Evolutionary conservation across 2,888 invertebrate genomes (phyloP), one percentile per base, ranked within the genome.

Genomic region (Anodontia alba): DNA sequence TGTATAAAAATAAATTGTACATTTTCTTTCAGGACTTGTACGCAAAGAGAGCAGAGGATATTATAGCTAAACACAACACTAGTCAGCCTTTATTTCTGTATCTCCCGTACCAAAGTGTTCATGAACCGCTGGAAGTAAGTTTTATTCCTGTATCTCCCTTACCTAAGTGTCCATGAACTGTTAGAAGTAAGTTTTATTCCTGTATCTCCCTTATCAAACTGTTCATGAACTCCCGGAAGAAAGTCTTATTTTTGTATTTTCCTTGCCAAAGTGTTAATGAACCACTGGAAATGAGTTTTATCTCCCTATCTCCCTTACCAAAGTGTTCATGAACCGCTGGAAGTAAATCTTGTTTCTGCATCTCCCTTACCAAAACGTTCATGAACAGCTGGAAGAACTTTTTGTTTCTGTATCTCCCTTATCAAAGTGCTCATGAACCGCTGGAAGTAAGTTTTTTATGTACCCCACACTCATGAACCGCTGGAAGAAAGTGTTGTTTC

Each of bases 81-180:
- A 77, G 62, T 8, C 69, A 83, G 26, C 92, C 92, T 0, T 72
- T 93, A 62, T 93, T 92, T 75, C 76, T 93, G n/a, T 93, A 92
- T 80, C 80, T 93, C 12, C 88, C 93, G 0, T 38, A 38, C 38
- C 92, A 91, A 77, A 82, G 87, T 23, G 91, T 90, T 0, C 92
- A 93, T 54, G 80, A 88, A 15, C 93, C 93, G 5, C 81, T 92
- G 12, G 46, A 88, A 86, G 90, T 90, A 80, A 81, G 75, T 20
- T 8, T 38, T 38, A 38, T 12, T 38, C 12, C 12, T 38, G 38
- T 38, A 38, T 38, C 38, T 38, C 7, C 38, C n/a, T n/a, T n/a
- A n/a, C n/a, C n/a, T n/a, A n/a, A n/a, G n/a, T n/a, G n/a, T n/a
- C n/a, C n/a, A n/a, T n/a, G n/a, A n/a, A n/a, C n/a, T n/a, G n/a